Conservation (phyloP, 2,888 invertebrate species). For the Sinopyrophorus schimmeli region DNA sequence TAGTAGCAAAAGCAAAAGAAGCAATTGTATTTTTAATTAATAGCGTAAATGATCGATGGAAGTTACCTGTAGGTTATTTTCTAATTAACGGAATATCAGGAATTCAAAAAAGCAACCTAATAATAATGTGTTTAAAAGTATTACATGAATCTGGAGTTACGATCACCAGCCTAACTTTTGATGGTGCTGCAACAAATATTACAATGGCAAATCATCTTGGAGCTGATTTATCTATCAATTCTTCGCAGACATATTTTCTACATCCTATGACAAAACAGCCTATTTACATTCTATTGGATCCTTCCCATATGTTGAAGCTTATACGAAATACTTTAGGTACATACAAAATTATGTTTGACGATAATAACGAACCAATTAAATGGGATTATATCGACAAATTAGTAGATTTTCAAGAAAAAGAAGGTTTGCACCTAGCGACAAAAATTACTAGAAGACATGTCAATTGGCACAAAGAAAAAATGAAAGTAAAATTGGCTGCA, state of each 20-base stretch:
- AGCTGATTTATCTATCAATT: conserved; percentile 8
- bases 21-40: conserved; percentile 38
- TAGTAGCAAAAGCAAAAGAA: conserved; percentile 35
- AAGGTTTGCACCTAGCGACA: conserved; percentile 35
- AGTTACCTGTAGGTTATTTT: conserved; percentile 42
- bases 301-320: conserved; percentile 26
- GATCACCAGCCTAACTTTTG: conserved; percentile 39
- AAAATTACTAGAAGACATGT: conserved; percentile 34
- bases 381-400: conserved; percentile 35
- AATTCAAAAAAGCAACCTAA: conserved; percentile 35
- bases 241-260: conserved; percentile 24
- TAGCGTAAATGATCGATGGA: conserved; percentile 36
- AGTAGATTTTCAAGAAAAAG: conserved; percentile 34
- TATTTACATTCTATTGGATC: conserved; percentile 19
- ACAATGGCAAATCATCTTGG: conserved; percentile 29
- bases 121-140: conserved; percentile 34
- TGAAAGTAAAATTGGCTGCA: conserved; percentile 38
- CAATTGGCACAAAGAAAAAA: conserved; percentile 32
- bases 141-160: conserved; percentile 34
- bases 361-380: conserved; percentile 24
- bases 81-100: conserved; percentile 38
- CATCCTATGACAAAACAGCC: conserved; percentile 25
- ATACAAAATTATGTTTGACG: conserved; percentile 19
- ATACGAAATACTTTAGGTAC: conserved; percentile 24
- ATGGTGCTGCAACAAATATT: conserved; percentile 39